Evolutionary conservation across 1,140 invertebrate species (phyloP).

Genomic region (Dryas iulia): DNA sequence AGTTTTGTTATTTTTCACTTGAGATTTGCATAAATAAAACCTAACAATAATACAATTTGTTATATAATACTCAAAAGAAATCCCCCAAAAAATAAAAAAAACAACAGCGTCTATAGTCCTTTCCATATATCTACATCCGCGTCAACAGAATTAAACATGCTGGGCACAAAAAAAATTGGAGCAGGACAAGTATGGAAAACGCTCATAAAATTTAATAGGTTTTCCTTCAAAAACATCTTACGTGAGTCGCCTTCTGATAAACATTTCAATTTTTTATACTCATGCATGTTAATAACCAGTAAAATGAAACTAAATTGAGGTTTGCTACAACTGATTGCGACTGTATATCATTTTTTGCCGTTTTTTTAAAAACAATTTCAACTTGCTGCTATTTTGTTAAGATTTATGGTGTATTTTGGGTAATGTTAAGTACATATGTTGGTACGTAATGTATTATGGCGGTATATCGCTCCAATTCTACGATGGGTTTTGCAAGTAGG

Average conservation of each 20-base stretch:
- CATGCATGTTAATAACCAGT: slow-evolving; percentile 56
- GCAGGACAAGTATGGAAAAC: slow-evolving; percentile 76
- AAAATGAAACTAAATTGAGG: slow-evolving; percentile 32
- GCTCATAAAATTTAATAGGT: slow-evolving; percentile 78
- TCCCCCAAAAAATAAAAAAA: not conserved
- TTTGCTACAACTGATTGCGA: slow-evolving; percentile 27
- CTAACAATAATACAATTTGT: no score
- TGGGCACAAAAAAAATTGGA: slow-evolving; percentile 71
- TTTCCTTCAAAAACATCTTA: slow-evolving; percentile 74
- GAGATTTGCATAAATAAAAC: no score
- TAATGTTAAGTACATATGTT: not conserved
- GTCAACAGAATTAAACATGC: slow-evolving; percentile 44
- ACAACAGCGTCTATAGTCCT: not conserved
- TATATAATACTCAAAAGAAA: not conserved
- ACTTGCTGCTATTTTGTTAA: not conserved
- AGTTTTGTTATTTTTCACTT: no score
- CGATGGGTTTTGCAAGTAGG: not conserved
- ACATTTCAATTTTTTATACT: slow-evolving; percentile 48
- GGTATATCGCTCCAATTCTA: not conserved
- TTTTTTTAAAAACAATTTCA: slow-evolving; percentile 4
- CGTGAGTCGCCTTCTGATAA: slow-evolving; percentile 60
- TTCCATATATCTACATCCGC: slow-evolving; percentile 44
- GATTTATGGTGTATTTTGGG: slow-evolving; percentile 8
- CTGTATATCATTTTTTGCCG: slow-evolving; percentile 23
- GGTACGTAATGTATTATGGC: not conserved